phyloP scores from a whole-genome alignment of 2,113 vertebrate genomes.

The Seriola quinqueradiata region DNA sequence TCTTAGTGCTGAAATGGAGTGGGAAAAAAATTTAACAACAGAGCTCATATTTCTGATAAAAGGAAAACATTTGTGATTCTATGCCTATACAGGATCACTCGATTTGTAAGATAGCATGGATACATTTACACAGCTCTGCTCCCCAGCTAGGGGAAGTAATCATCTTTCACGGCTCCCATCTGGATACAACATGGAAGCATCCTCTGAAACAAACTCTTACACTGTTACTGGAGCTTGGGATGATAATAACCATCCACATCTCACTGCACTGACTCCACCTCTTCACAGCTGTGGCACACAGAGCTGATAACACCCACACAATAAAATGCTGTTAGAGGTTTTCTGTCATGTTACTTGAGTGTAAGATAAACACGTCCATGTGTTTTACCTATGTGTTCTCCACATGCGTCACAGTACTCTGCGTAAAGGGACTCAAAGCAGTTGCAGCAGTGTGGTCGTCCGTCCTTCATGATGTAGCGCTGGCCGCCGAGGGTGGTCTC shows the following conservation, averaged over 20 bases:
- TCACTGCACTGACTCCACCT: constrained; percentile 64
- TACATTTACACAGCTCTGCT: constrained; percentile 50
- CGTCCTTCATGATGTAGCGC: constrained; percentile 99
- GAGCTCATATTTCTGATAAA: constrained; percentile 2
- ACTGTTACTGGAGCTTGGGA: constrained; percentile 57
- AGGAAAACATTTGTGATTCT: constrained; percentile 37
- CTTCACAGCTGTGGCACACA: constrained; percentile 70
- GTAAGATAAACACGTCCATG: constrained; percentile 26
- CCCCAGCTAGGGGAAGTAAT: constrained; percentile 65
- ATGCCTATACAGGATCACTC: constrained; percentile 27
- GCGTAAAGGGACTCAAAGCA: constrained; percentile 97
- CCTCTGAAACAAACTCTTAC: constrained; percentile 55
- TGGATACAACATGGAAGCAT: constrained; percentile 69
- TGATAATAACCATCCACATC: constrained; percentile 75
- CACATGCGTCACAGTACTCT: constrained; percentile 96
- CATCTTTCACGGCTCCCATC: constrained; percentile 72
- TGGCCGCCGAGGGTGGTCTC: constrained; percentile 94
- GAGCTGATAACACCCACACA: constrained; percentile 51
- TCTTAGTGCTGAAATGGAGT: constrained; percentile 7
- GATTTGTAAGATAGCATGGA: constrained; percentile 39
- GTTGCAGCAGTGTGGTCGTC: constrained; percentile 96
- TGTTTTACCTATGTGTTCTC: constrained; percentile 94
- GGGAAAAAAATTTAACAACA: background rate
- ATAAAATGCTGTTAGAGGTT: constrained; percentile 48
- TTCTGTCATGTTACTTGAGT: constrained; percentile 14